Percentiles rank a stretch among this genome's conserved stretches.
Conservation (phyloP, 2,888 invertebrate genomes). For the Thysanoteuthis rhombus region DNA sequence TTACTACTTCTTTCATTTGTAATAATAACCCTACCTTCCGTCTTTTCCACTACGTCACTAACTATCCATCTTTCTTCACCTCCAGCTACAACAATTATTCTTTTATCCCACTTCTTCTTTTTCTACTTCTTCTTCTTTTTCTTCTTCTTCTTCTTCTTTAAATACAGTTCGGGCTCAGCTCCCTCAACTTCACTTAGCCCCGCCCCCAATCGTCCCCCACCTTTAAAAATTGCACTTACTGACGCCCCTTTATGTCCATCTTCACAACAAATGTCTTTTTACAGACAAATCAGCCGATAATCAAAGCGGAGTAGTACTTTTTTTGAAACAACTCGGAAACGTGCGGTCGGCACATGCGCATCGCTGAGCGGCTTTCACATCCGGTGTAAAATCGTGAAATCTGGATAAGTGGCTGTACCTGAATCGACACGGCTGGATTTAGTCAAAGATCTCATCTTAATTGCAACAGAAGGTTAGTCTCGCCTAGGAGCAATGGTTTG, state of each 20-base stretch:
- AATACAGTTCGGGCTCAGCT: not conserved
- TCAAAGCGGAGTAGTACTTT: slow-evolving; percentile 12
- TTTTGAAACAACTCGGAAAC: not conserved
- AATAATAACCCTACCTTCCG: not conserved
- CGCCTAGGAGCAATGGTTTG: no score
- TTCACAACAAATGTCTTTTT: not conserved
- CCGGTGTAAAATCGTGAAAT: not conserved
- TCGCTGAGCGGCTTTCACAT: not conserved
- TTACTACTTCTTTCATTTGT: not conserved
- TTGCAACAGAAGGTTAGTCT: no score
- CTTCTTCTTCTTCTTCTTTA: no score
- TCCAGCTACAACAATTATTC: no score
- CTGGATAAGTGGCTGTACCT: not conserved
- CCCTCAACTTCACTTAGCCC: not conserved
- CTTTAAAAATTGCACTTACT: not conserved
- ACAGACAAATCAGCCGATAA: slow-evolving; percentile 12
- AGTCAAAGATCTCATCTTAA: not conserved
- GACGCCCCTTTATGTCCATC: not conserved
- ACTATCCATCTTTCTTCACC: not conserved
- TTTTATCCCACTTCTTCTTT: no score
- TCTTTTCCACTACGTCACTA: not conserved
- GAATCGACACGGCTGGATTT: not conserved
- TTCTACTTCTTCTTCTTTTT: no score
- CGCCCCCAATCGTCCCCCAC: not conserved
- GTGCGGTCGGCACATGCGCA: not conserved